Percentiles rank a stretch among this genome's conserved stretches.
Evolutionary conservation across 2,113 vertebrate species (phyloP).

Genomic region (Sorex fumeus): DNA sequence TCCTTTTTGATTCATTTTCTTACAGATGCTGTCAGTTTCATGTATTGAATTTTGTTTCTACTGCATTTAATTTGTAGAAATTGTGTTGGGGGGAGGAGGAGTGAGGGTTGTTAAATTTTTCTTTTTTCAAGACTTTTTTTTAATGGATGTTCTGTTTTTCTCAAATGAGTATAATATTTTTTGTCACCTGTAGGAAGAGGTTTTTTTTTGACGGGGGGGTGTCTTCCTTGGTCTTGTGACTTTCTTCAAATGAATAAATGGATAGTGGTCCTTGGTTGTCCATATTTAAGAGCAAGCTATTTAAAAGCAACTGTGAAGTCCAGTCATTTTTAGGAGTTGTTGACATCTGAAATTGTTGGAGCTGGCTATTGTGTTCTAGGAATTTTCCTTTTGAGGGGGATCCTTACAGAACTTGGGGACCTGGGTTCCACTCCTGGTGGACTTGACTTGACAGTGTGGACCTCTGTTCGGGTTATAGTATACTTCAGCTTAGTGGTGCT

Average conservation of each 20-base stretch:
- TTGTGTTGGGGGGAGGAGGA: not conserved
- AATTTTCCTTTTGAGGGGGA: not conserved
- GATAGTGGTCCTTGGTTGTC: not conserved
- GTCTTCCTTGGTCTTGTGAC: not conserved
- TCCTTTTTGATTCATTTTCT: not conserved
- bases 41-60: conserved; percentile 45
- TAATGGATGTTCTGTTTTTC: not conserved
- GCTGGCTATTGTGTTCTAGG: not conserved
- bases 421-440: no score
- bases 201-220: not conserved
- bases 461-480: no score
- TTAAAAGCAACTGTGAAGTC: not conserved
- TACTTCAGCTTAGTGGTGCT: no score
- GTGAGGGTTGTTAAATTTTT: not conserved
- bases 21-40: conserved; percentile 24
- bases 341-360: not conserved
- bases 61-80: not conserved
- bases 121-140: not conserved
- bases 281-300: conserved; percentile 18
- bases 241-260: conserved; percentile 49
- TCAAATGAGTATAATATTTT: not conserved
- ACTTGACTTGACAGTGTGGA: no score
- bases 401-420: no score
- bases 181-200: not conserved
- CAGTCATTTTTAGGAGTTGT: not conserved